Base-by-base conservation (phyloP, 2,113 vertebrate species). In the Bombycilla garrulus region DNA sequence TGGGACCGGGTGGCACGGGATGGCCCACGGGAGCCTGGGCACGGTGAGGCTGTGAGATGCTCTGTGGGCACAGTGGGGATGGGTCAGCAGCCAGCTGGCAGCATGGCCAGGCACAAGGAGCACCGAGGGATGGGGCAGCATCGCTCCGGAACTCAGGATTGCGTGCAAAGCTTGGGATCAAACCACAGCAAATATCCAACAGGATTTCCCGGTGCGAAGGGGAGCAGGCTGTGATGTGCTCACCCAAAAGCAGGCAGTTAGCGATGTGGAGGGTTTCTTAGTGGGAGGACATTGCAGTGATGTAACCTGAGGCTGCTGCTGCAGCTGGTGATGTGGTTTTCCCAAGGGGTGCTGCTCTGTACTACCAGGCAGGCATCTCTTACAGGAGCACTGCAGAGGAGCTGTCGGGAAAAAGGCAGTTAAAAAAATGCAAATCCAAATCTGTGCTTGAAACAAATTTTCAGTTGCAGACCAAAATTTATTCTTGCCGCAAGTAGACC, bases 21-120 rank as follows among this genome's bases (percentile, higher is more conserved):
- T 77, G 61, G n/a, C 54, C 15, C 1, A 0, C 3, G 8, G 20
- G 35, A 42, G 29, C 0, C 0, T 1, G 3, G 35, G 33, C 65
- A 50, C 0, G 0, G 40, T 6, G 0, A 5, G 29, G 21, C 1
- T 29, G 28, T 45, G 53, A 61, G n/a, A 19, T 31, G 53, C 24
- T 33, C 61, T 38, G 33, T 69, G 1, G 10, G 23, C 5, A 1
- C 1, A 1, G 31, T 2, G 5, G 28, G 3, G 15, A 24, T 5
- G 6, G 42, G 66, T 40, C 56, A 53, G n/a, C 50, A 70, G 62
- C 22, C 73, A 73, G 35, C 73, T 69, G 40, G 60, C 65, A 69
- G 48, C 44, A 6, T 0, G 7, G 28, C 36, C 40, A 35, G 71
- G n/a, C 42, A 26, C 8, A 2, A 25, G 24, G 21, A 73, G 31